phyloP scores from a whole-genome alignment of 2,888 invertebrate species.

The Glomeris marginata region DNA sequence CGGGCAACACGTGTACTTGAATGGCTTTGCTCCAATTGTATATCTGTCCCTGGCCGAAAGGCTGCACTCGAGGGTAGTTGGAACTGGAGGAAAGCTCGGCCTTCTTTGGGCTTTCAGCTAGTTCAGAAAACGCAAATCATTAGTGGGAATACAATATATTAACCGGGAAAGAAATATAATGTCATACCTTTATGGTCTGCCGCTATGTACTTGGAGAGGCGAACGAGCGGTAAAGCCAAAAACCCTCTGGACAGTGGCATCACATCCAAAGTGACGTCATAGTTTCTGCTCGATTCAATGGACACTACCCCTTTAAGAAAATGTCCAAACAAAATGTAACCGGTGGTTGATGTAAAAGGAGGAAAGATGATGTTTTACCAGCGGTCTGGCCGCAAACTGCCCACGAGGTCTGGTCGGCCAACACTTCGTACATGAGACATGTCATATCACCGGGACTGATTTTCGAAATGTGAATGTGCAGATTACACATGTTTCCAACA shows the following conservation, averaged over 20 bases:
- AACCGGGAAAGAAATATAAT: not conserved
- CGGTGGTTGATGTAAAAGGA: too few species aligned
- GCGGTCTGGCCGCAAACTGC: constrained; percentile 81
- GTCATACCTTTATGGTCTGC: constrained; percentile 30
- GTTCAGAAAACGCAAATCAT: not conserved
- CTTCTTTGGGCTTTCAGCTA: not conserved
- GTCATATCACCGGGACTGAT: constrained; percentile 11
- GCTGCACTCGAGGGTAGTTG: constrained; percentile 53
- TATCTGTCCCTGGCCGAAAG: constrained; percentile 79
- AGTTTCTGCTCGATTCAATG: constrained; percentile 48
- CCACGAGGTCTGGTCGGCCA: constrained; percentile 86
- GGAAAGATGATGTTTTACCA: too few species aligned
- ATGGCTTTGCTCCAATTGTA: constrained; percentile 79
- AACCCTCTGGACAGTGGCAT: constrained; percentile 86
- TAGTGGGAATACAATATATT: not conserved
- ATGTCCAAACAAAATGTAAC: not conserved
- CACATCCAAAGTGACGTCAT: constrained; percentile 67
- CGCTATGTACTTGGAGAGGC: constrained; percentile 77
- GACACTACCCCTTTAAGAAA: constrained; percentile 47
- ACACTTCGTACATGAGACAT: constrained; percentile 75
- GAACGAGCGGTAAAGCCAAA: constrained; percentile 70
- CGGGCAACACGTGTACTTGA: too few species aligned
- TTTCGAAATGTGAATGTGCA: constrained; percentile 23
- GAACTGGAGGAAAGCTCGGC: not conserved
- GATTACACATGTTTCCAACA: constrained; percentile 62